These are phyloP conservation scores for Lepidocyrtinus sp. DNA, from an alignment of 2,888 invertebrate species.

Conservation along the genomic window DNA sequence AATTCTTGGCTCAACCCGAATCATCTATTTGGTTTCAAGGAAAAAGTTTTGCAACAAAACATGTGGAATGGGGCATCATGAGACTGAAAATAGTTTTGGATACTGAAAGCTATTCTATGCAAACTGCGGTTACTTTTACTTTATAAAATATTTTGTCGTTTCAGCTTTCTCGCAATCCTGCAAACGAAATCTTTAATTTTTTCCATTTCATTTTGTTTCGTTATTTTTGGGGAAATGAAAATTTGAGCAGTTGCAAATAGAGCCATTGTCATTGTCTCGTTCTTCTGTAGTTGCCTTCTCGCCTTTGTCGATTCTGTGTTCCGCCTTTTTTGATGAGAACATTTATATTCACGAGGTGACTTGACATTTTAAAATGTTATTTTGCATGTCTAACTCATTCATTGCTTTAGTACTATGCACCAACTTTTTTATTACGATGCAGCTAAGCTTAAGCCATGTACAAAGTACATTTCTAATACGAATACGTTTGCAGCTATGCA, in stretches of 20 bases:
- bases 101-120: too few relatives aligned
- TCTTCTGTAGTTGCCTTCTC: neutral
- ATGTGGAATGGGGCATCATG: too few relatives aligned
- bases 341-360: slow-evolving; percentile 42
- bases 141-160: too few relatives aligned
- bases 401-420: neutral
- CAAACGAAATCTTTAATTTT: too few relatives aligned
- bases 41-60: too few relatives aligned
- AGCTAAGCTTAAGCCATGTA: neutral
- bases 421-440: neutral
- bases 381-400: neutral
- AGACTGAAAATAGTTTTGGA: too few relatives aligned
- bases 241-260: neutral
- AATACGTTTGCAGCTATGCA: neutral
- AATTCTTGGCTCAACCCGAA: too few relatives aligned
- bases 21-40: too few relatives aligned
- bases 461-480: too few relatives aligned
- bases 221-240: neutral
- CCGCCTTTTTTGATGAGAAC: slow-evolving; percentile 27
- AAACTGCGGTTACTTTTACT: too few relatives aligned
- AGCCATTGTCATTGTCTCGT: neutral
- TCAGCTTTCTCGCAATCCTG: too few relatives aligned
- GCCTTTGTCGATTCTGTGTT: neutral
- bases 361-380: slow-evolving; percentile 13
- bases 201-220: neutral